Conservation (phyloP, 2,888 invertebrate species). For the Alloplasta piceator region DNA sequence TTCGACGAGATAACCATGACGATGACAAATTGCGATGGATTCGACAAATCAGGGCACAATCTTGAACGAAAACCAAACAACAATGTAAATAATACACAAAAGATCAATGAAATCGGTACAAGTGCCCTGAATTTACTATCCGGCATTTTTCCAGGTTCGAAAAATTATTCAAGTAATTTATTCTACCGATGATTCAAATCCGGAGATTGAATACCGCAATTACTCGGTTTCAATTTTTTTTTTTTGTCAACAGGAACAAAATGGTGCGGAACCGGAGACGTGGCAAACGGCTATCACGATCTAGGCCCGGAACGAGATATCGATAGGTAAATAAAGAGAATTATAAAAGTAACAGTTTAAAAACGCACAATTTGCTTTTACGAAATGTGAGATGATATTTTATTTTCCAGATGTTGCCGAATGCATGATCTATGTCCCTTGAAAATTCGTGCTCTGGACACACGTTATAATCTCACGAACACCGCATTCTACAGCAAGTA, state of each 20-base stretch:
- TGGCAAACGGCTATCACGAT: slow-evolving; percentile 93
- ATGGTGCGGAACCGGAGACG: slow-evolving; percentile 96
- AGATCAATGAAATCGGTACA: slow-evolving; percentile 84
- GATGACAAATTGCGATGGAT: slow-evolving; percentile 91
- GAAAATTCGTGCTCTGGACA: slow-evolving; percentile 88
- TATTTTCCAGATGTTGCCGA: slow-evolving; percentile 88
- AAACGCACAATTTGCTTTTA: neutral
- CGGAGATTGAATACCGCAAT: neutral
- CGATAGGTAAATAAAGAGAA: slow-evolving; percentile 74
- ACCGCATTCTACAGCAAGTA: slow-evolving; percentile 92
- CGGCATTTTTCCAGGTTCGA: slow-evolving; percentile 92
- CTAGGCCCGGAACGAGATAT: slow-evolving; percentile 88
- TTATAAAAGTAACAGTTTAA: slow-evolving; percentile 1
- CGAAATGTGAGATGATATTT: neutral
- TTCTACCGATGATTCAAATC: neutral
- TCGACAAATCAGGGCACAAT: slow-evolving; percentile 82
- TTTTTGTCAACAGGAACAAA: slow-evolving; percentile 89
- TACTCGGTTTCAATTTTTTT: neutral
- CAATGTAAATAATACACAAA: slow-evolving; percentile 84
- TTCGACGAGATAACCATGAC: slow-evolving; percentile 91
- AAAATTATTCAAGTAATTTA: slow-evolving; percentile 4
- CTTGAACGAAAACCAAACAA: slow-evolving; percentile 55
- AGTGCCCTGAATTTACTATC: slow-evolving; percentile 90
- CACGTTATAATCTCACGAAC: slow-evolving; percentile 93
- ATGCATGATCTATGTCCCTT: slow-evolving; percentile 96